phyloP scores from a whole-genome alignment of 1,140 invertebrate genomes.

The Anoplophora glabripennis region DNA sequence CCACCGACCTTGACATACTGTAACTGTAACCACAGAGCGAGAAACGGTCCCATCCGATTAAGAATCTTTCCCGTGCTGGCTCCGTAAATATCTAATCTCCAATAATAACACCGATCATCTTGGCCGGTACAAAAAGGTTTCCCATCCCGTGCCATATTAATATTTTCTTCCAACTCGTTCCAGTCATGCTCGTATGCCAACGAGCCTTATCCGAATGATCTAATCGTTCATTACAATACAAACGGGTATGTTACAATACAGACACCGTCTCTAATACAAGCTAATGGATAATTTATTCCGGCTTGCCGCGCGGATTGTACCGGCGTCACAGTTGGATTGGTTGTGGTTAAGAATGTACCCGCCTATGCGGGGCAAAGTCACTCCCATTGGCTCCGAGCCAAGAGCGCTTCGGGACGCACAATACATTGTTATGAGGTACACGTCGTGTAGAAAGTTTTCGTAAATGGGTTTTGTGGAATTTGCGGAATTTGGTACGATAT shows the following conservation, averaged over 20 bases:
- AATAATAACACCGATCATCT: no score
- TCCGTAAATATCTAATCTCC: no score
- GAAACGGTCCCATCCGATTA: no score
- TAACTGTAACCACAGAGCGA: no score
- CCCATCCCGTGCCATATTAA: no score
- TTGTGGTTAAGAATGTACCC: not conserved
- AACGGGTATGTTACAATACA: not conserved
- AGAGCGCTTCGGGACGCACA: slow-evolving; percentile 2
- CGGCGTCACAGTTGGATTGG: not conserved
- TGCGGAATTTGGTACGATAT: no score
- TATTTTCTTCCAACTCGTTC: slow-evolving; percentile 2
- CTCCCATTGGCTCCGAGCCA: not conserved
- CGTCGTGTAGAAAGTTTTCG: not conserved
- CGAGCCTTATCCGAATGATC: slow-evolving; percentile 6
- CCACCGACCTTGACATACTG: no score
- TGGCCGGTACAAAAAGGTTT: no score
- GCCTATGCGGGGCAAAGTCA: not conserved
- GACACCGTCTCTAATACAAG: not conserved
- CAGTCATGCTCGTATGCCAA: not conserved
- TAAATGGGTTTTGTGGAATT: no score
- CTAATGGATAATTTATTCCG: not conserved
- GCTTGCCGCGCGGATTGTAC: slow-evolving; percentile 2
- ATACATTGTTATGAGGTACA: slow-evolving; percentile 10
- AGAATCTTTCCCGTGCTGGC: no score
- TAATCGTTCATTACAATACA: slow-evolving; percentile 8